Evolutionary conservation across 2,113 vertebrate genomes (phyloP), one percentile per base, ranked within the genome.

Genomic region (Scomber scombrus): DNA sequence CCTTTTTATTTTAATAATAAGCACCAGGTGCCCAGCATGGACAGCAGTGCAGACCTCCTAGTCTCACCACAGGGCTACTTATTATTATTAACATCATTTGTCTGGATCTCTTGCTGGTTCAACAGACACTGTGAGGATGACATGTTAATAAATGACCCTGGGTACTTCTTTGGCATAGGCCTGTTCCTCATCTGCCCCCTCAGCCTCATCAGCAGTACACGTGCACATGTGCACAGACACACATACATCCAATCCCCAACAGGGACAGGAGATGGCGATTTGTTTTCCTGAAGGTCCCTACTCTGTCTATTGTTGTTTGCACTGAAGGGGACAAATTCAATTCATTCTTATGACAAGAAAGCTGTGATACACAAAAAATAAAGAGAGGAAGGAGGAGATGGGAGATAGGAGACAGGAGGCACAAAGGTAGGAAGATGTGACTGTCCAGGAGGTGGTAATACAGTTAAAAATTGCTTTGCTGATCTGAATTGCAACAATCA

Each of bases 61-160:
- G 94, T 95, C 95, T 96, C 93, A 96, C 97, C 96, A 95, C 95
- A 96, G 97, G 97, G 97, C 95, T 94, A 94, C 96, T 96, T 96
- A 95, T 96, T 97, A 97, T 97, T 98, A 98, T 98, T 96, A 97
- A 96, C 96, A 97, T 96, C 96, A 96, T 98, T 96, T 97, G 97
- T 98, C 97, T 97, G 95, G 95, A 96, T 97, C 96, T 97, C 96
- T 96, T 94, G 88, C 92, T 95, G 97, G 96, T 96, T 96, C 96
- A 95, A 96, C 96, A 96, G 94, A 95, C 96, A 94, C 96, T 95
- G 95, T 92, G 96, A 95, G 95, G 97, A 96, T 94, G 97, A 97
- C 96, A 96, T 94, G 94, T 96, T 98, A 98, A 99, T 96, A 98
- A 97, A 99, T 96, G 97, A 97, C 96, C 95, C 91, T 90, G 75